These are phyloP conservation scores for Shinisaurus crocodilurus DNA, from an alignment of 2,113 vertebrate genomes.

Conservation along the genomic window DNA sequence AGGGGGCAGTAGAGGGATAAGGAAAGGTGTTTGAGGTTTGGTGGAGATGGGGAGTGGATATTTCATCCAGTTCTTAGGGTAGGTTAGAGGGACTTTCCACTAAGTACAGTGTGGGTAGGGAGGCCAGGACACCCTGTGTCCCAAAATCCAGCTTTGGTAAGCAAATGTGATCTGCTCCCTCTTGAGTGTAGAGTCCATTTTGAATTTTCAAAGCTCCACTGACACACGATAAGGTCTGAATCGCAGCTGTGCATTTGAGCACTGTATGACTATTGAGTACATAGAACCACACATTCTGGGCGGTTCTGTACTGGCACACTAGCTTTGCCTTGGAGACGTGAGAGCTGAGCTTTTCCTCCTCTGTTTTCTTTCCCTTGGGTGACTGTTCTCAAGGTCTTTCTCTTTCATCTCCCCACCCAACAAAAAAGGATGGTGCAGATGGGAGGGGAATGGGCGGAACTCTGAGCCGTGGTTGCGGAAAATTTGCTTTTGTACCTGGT, in stretches of 20 bases:
- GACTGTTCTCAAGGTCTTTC: background rate
- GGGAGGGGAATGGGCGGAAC: too few species aligned
- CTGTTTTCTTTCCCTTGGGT: too few species aligned
- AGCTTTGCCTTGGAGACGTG: background rate
- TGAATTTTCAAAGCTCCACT: too few species aligned
- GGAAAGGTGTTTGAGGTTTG: slow-evolving; percentile 31
- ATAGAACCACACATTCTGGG: background rate
- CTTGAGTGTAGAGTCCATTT: background rate
- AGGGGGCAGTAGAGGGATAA: background rate
- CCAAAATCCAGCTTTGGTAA: background rate
- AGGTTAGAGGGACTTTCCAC: background rate
- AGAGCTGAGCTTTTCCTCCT: too few species aligned
- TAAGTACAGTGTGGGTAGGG: background rate
- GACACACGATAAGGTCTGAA: background rate
- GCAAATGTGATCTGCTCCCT: background rate
- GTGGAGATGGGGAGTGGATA: background rate
- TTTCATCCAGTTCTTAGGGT: too few species aligned
- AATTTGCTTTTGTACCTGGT: background rate
- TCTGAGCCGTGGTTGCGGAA: too few species aligned
- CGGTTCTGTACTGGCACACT: background rate
- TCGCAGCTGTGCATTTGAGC: background rate
- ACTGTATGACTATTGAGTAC: background rate
- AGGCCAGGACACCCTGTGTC: background rate
- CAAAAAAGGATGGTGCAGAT: background rate
- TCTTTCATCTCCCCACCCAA: too few species aligned